Percentiles rank a stretch among this genome's conserved stretches.
phyloP scores from a whole-genome alignment of 2,797 vertebrate species.

The Setipinna tenuifilis region DNA sequence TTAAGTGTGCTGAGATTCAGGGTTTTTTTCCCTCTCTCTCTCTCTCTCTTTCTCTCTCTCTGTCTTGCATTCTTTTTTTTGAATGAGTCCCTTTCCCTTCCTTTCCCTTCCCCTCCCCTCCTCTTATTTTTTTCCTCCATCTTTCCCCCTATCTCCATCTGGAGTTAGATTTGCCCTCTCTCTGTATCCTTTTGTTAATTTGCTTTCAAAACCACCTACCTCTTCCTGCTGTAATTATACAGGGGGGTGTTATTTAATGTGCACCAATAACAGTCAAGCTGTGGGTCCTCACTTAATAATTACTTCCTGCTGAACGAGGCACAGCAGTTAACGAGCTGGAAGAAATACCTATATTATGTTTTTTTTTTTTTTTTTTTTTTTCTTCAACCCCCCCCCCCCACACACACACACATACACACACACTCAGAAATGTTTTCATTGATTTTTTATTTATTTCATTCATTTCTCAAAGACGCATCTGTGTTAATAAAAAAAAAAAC shows the following conservation, averaged over 20 bases:
- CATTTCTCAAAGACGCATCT: neutral
- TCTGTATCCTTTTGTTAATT: conserved; percentile 67
- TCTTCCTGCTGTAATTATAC: conserved; percentile 84
- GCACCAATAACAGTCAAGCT: conserved; percentile 84
- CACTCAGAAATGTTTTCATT: neutral
- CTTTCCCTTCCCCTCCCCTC: neutral
- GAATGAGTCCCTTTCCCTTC: conserved; percentile 17
- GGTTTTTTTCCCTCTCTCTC: neutral
- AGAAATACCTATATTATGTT: conserved; percentile 73
- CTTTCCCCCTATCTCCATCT: conserved; percentile 60
- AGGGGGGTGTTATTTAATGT: conserved; percentile 86
- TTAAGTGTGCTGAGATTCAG: neutral
- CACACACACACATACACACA: too few relatives aligned
- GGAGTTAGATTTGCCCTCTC: conserved; percentile 13
- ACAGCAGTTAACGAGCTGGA: conserved; percentile 72
- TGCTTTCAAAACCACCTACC: conserved; percentile 79
- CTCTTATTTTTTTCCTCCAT: neutral
- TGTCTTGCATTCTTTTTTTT: conserved; percentile 43
- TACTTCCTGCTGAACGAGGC: conserved; percentile 82
- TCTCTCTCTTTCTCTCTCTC: neutral
- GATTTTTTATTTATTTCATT: conserved; percentile 3
- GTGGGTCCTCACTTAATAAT: conserved; percentile 87
- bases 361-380: conserved; percentile 67
- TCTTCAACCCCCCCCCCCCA: conserved; percentile 28
- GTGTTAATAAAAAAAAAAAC: neutral